Evolutionary conservation across 2,113 vertebrate species (phyloP).

Genomic region (Pseudonaja textilis): DNA sequence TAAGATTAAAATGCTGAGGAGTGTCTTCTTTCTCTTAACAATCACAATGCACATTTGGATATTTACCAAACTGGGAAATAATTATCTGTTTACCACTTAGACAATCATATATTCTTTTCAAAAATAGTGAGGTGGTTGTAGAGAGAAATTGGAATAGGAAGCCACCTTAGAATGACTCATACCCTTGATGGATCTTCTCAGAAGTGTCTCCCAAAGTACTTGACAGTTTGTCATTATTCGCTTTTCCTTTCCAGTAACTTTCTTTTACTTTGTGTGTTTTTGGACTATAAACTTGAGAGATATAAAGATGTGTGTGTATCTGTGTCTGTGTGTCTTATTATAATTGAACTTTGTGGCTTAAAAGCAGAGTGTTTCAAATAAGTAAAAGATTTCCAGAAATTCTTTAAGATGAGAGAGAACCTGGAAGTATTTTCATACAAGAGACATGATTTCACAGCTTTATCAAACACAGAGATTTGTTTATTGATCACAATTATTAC

Average conservation of each 20-base stretch:
- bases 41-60: neutral
- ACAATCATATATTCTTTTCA: neutral
- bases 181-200: neutral
- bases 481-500: neutral
- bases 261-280: neutral
- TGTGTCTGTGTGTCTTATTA: neutral
- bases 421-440: neutral
- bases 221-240: neutral
- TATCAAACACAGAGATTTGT: neutral
- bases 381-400: neutral
- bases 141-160: neutral
- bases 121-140: neutral
- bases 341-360: neutral
- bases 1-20: neutral
- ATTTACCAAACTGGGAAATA: neutral
- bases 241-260: neutral
- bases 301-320: neutral
- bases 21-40: neutral
- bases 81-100: neutral
- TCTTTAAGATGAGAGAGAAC: neutral
- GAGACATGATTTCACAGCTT: neutral
- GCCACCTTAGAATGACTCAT: neutral
- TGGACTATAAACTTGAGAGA: neutral
- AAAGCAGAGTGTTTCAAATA: neutral
- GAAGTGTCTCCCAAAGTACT: neutral